phyloP scores from a whole-genome alignment of 2,797 vertebrate species.

The Ispidina picta region DNA sequence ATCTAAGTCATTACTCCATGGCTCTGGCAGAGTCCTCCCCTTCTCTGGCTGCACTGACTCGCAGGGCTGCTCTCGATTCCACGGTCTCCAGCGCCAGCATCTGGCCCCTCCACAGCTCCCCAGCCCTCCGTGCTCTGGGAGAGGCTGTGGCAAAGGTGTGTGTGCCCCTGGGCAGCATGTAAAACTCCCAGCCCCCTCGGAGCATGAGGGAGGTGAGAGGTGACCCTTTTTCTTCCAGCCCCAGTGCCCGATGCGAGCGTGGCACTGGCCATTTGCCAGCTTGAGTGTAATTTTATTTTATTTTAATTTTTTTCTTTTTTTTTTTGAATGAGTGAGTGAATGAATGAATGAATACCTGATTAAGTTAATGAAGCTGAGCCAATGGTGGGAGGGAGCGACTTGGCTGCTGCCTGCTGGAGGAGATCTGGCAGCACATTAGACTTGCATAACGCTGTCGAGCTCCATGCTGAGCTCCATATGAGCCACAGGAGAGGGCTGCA shows the following conservation, averaged over 20 bases:
- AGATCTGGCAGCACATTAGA: constrained; percentile 83
- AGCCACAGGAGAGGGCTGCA: constrained; percentile 75
- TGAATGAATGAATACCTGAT: constrained; percentile 93
- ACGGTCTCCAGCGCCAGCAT: accelerated
- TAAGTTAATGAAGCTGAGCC: constrained; percentile 85
- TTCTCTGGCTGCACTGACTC: neutral
- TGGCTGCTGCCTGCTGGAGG: constrained; percentile 81
- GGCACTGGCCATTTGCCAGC: constrained; percentile 80
- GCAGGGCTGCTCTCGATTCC: neutral
- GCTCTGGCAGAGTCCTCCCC: neutral
- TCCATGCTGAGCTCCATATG: constrained; percentile 79
- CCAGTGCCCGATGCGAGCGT: neutral
- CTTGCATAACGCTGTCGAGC: constrained; percentile 82
- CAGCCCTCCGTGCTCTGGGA: neutral
- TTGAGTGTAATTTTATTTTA: constrained; percentile 71
- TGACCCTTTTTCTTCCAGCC: neutral
- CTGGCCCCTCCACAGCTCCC: neutral
- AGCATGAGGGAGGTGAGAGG: neutral
- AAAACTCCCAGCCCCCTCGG: neutral
- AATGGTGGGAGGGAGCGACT: constrained; percentile 82
- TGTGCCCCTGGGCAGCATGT: neutral
- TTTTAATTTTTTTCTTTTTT: constrained; percentile 36
- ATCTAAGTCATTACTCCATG: neutral
- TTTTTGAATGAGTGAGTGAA: constrained; percentile 84
- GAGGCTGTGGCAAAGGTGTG: neutral